Conservation (phyloP, 2,888 invertebrate species). For the Drepanosiphum platanoidis region DNA sequence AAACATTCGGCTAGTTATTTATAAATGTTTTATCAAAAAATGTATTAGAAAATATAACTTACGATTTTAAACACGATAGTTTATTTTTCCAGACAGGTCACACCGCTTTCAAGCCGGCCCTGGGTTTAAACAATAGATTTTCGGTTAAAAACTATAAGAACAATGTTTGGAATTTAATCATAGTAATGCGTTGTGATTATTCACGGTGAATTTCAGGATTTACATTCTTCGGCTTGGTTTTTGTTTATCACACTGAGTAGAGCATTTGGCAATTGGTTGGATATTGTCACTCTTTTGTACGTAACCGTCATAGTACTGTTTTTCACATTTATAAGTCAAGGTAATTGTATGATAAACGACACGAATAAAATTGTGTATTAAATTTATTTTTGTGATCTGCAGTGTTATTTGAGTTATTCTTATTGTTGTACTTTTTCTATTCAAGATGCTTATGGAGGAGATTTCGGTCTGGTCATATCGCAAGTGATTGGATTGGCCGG, state of each 20-base stretch:
- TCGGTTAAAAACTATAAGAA: no score
- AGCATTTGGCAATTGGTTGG: constrained; percentile 94
- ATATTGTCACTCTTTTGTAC: constrained; percentile 86
- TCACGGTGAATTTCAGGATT: constrained; percentile 39
- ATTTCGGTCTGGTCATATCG: constrained; percentile 82
- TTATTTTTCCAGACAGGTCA: no score
- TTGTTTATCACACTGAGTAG: constrained; percentile 89
- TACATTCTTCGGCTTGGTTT: constrained; percentile 83
- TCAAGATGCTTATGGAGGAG: constrained; percentile 71
- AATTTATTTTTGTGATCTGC: background rate
- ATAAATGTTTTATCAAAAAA: no score
- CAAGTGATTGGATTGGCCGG: constrained; percentile 83
- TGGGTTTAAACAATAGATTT: no score
- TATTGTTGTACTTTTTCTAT: background rate
- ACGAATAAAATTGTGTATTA: background rate
- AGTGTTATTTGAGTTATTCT: background rate
- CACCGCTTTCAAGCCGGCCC: no score
- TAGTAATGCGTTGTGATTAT: no score
- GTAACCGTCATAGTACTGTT: constrained; percentile 86
- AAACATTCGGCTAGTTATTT: no score
- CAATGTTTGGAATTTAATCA: no score
- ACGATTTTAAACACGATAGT: background rate
- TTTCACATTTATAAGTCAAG: constrained; percentile 73
- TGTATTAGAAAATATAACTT: background rate
- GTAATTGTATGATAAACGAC: constrained; percentile 43